Evolutionary conservation across 2,888 invertebrate genomes (phyloP).

Genomic region (Orthosia incerta): DNA sequence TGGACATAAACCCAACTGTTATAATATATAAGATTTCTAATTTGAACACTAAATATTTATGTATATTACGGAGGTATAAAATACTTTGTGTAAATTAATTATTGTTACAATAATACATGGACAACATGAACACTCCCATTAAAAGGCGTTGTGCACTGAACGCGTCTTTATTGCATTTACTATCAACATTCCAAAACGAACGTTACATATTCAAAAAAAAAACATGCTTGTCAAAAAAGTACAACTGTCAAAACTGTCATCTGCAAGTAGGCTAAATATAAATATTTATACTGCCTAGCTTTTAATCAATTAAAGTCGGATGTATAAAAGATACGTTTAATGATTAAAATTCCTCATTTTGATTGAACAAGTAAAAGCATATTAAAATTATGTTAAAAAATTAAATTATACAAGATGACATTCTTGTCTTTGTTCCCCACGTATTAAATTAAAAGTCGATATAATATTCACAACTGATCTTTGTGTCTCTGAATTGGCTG

Average conservation of each 20-base stretch:
- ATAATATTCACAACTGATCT: no score
- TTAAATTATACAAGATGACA: constrained; percentile 17
- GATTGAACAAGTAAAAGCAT: constrained; percentile 22
- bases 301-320: constrained; percentile 49
- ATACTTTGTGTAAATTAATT: constrained; percentile 69
- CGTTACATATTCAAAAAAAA: constrained; percentile 38
- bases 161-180: constrained; percentile 58
- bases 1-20: constrained; percentile 58
- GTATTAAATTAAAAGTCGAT: constrained; percentile 17
- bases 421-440: constrained; percentile 11
- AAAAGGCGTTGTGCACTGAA: constrained; percentile 63
- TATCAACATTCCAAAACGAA: constrained; percentile 59
- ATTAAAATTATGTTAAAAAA: constrained; percentile 34
- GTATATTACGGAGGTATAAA: constrained; percentile 63
- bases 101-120: constrained; percentile 61
- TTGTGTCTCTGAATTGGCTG: no score
- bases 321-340: constrained; percentile 18
- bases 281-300: constrained; percentile 7
- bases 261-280: neutral
- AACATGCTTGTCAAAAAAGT: neutral
- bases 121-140: constrained; percentile 68
- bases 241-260: neutral
- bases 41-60: constrained; percentile 59
- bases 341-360: constrained; percentile 26
- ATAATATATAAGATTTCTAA: constrained; percentile 51